Percentiles rank a stretch among this genome's conserved stretches.
These are phyloP conservation scores for Lamellibrachia satsuma DNA, from an alignment of 2,888 invertebrate genomes.

Conservation along the genomic window DNA sequence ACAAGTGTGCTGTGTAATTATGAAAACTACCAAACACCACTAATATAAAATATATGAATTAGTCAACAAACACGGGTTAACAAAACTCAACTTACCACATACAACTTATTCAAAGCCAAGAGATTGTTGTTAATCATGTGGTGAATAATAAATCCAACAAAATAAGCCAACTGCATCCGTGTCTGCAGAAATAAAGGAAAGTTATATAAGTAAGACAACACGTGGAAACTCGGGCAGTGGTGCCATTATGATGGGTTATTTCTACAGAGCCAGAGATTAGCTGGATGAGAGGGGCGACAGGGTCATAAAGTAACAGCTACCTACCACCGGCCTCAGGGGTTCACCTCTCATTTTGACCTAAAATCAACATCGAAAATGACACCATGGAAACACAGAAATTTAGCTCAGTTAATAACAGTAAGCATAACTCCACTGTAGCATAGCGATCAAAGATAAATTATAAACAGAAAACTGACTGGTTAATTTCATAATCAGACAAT, in stretches of 20 bases:
- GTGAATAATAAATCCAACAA: constrained; percentile 8
- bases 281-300: constrained; percentile 13
- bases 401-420: neutral
- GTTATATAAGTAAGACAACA: constrained; percentile 14
- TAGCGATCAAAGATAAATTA: too few species aligned
- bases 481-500: too few species aligned
- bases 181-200: neutral
- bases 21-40: neutral
- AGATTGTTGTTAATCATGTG: neutral
- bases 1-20: neutral
- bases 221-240: neutral
- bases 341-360: constrained; percentile 17
- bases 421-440: neutral
- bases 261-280: neutral
- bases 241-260: neutral
- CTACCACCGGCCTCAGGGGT: constrained; percentile 4
- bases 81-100: constrained; percentile 17
- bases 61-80: constrained; percentile 4
- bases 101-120: neutral
- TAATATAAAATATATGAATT: neutral
- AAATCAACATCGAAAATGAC: constrained; percentile 1
- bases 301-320: constrained; percentile 13
- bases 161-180: neutral
- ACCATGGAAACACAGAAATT: constrained; percentile 4
- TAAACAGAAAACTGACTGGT: too few species aligned